Evolutionary conservation across 2,113 vertebrate genomes (phyloP).

Genomic region (Zapus hudsonius): DNA sequence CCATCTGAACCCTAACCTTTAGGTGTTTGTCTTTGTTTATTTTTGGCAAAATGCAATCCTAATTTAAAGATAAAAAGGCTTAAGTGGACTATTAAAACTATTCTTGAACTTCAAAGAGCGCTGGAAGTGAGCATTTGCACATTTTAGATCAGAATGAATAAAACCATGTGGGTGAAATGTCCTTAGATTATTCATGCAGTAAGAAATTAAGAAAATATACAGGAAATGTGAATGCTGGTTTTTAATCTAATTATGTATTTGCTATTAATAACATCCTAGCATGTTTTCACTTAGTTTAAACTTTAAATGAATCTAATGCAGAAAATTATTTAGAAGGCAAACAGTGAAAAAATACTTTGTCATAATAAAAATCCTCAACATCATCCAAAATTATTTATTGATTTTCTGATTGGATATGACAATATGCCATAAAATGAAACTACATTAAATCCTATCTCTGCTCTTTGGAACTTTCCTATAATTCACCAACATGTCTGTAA

Average conservation of each 20-base stretch:
- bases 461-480: too few relatives aligned
- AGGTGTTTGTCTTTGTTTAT: constrained; percentile 70
- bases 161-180: constrained; percentile 66
- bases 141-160: constrained; percentile 62
- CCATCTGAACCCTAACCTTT: constrained; percentile 54
- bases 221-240: constrained; percentile 14
- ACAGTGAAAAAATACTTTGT: background rate
- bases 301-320: constrained; percentile 19
- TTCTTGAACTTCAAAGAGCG: constrained; percentile 64
- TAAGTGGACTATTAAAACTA: constrained; percentile 62
- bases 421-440: too few relatives aligned
- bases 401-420: too few relatives aligned
- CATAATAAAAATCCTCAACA: background rate
- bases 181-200: constrained; percentile 23
- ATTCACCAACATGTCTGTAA: background rate
- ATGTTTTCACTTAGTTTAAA: background rate
- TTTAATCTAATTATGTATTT: background rate
- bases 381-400: background rate
- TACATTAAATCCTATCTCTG: too few relatives aligned
- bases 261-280: background rate
- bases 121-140: constrained; percentile 59
- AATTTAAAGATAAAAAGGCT: constrained; percentile 65
- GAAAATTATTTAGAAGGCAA: background rate
- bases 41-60: constrained; percentile 60
- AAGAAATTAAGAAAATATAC: constrained; percentile 52